phyloP scores from a whole-genome alignment of 2,113 vertebrate species.

The Semnornis frantzii region DNA sequence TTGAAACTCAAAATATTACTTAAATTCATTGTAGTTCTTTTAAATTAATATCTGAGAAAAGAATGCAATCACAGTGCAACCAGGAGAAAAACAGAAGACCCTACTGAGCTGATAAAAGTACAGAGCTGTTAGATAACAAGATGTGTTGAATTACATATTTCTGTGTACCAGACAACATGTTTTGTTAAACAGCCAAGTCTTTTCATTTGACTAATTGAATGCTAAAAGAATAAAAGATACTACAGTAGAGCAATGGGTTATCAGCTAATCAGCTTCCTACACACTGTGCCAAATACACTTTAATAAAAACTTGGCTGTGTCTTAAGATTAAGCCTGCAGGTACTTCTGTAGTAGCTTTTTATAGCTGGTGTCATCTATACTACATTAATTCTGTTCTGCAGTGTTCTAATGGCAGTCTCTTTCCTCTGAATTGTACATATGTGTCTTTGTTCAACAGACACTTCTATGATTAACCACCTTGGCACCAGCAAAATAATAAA shows the following conservation, averaged over 20 bases:
- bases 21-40: background rate
- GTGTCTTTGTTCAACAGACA: background rate
- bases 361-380: background rate
- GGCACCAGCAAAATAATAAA: background rate
- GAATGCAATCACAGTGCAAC: background rate
- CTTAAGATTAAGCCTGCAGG: background rate
- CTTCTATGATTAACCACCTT: background rate
- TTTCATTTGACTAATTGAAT: constrained; percentile 19
- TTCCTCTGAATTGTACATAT: background rate
- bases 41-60: constrained; percentile 35
- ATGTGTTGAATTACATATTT: constrained; percentile 22
- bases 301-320: background rate
- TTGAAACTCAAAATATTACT: constrained; percentile 10
- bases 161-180: constrained; percentile 5
- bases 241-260: background rate
- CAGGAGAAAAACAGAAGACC: constrained; percentile 20
- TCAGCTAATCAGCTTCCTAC: background rate
- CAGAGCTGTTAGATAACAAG: background rate
- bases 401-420: background rate
- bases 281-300: background rate
- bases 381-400: background rate
- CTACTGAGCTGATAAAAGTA: background rate
- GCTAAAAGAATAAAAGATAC: background rate
- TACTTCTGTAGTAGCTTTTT: background rate
- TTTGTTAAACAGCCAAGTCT: background rate